phyloP scores from a whole-genome alignment of 1,140 invertebrate genomes.

The Eulimnadia texana region DNA sequence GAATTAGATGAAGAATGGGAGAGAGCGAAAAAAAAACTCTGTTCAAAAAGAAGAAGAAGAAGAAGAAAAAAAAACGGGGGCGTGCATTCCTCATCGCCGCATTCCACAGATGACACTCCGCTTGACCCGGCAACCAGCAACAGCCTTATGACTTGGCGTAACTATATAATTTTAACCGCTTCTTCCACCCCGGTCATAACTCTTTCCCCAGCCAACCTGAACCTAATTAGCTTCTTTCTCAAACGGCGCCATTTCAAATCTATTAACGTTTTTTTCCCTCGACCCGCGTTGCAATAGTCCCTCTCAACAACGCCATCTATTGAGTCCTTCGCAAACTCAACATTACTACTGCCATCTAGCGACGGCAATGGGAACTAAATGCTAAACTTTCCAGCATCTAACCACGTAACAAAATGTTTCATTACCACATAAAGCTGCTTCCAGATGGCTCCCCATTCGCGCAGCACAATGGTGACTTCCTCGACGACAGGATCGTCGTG shows the following conservation, averaged over 20 bases:
- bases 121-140: neutral
- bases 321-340: too few species aligned
- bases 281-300: too few species aligned
- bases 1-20: neutral
- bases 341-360: constrained; percentile 11
- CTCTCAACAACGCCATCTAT: too few species aligned
- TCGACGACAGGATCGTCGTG: constrained; percentile 68
- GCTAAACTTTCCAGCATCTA: too few species aligned
- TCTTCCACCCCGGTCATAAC: neutral
- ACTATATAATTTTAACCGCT: neutral
- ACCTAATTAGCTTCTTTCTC: neutral
- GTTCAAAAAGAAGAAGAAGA: neutral
- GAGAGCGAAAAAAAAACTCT: neutral
- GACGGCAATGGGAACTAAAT: neutral
- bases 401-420: too few species aligned
- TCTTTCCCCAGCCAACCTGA: neutral
- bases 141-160: neutral
- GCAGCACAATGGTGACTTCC: constrained; percentile 70
- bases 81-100: neutral
- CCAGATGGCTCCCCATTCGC: constrained; percentile 88
- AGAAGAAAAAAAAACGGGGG: neutral
- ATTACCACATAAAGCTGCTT: constrained; percentile 72
- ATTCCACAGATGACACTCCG: neutral
- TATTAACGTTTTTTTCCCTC: too few species aligned
- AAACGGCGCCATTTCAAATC: neutral